Percentiles rank a stretch among this genome's conserved stretches.
These are phyloP conservation scores for Leucophenga maculata DNA, from an alignment of 2,888 invertebrate species.

Conservation along the genomic window DNA sequence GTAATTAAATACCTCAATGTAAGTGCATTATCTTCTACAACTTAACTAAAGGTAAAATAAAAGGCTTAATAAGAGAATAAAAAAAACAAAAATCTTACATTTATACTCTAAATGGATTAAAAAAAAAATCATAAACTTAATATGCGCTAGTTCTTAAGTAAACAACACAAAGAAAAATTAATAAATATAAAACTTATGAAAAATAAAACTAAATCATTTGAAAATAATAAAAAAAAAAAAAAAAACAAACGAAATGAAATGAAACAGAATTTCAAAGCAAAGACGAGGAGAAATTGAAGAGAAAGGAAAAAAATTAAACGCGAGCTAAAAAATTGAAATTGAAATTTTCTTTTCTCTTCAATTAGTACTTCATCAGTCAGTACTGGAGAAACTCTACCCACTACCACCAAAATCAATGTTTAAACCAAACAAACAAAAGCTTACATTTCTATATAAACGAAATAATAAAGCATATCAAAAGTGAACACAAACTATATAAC, in stretches of 20 bases:
- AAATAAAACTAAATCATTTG: constrained; percentile 11
- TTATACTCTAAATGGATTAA: background rate
- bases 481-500: background rate
- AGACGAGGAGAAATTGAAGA: background rate
- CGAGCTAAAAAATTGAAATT: background rate
- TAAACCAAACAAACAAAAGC: constrained; percentile 25
- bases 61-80: constrained; percentile 10
- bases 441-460: background rate
- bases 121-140: constrained; percentile 3
- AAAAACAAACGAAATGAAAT: background rate
- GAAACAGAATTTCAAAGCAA: too few species aligned
- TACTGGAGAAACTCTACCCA: background rate
- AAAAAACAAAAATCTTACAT: constrained; percentile 15
- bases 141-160: background rate
- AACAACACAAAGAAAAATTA: background rate
- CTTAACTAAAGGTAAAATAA: constrained; percentile 6
- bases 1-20: constrained; percentile 54
- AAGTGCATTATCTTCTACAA: constrained; percentile 66
- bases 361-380: too few species aligned
- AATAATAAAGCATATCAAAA: constrained; percentile 41
- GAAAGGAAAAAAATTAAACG: background rate
- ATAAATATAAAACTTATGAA: constrained; percentile 9
- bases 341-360: too few species aligned
- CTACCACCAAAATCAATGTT: background rate
- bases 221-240: background rate